phyloP scores from a whole-genome alignment of 2,113 vertebrate species.

The Muntiacus reevesi region DNA sequence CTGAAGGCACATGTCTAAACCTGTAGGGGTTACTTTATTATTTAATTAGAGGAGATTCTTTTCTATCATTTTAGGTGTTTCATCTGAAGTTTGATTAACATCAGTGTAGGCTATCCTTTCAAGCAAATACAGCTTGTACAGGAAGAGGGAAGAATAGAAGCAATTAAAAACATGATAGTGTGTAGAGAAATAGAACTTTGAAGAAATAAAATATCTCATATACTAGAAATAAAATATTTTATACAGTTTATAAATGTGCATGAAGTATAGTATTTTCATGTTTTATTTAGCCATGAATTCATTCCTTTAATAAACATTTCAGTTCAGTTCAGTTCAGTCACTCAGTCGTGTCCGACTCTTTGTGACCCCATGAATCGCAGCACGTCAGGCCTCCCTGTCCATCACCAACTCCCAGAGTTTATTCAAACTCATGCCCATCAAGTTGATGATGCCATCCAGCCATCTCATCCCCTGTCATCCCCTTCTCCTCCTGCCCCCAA shows the following conservation, averaged over 20 bases:
- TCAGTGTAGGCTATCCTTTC: background rate
- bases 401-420: no score
- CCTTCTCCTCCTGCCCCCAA: no score
- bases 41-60: constrained; percentile 44
- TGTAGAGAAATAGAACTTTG: background rate
- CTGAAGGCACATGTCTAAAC: constrained; percentile 13
- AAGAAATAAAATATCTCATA: background rate
- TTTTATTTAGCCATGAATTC: background rate
- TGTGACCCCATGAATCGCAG: no score
- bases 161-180: background rate
- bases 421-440: no score
- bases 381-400: no score
- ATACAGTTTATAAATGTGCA: background rate
- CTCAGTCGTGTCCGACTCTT: no score
- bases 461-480: no score
- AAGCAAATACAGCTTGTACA: background rate
- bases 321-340: no score
- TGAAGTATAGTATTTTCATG: background rate
- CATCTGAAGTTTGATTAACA: constrained; percentile 1
- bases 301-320: background rate
- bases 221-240: background rate
- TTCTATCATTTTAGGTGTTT: constrained; percentile 48
- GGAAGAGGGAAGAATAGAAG: background rate
- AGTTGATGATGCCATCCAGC: no score
- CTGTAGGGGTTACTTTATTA: constrained; percentile 28